A percentile compares a stretch with the other conserved stretches of the same genome.
Evolutionary conservation across 2,113 vertebrate genomes (phyloP).

Genomic region (Odobenus rosmarus): DNA sequence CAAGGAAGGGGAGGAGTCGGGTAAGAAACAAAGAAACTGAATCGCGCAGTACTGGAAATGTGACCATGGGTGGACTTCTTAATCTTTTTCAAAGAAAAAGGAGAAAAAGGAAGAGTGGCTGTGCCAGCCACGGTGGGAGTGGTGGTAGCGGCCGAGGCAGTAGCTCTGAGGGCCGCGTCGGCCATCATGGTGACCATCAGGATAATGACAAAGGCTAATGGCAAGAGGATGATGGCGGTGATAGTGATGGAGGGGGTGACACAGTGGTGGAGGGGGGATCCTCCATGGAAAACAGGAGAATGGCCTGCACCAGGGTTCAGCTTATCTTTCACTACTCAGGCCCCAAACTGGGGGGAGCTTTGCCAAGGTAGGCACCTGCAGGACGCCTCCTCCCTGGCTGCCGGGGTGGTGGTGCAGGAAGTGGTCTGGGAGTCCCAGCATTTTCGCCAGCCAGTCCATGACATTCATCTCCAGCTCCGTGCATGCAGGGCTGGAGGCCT

Average conservation of each 20-base stretch:
- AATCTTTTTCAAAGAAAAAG: background rate
- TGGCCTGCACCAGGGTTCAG: no score
- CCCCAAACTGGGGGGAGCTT: background rate
- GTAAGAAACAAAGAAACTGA: conserved; percentile 7
- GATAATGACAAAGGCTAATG: accelerated
- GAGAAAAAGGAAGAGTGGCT: background rate
- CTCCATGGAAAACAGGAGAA: background rate
- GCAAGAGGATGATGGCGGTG: background rate
- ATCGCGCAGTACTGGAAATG: background rate
- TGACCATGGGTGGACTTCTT: background rate
- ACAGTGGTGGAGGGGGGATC: background rate
- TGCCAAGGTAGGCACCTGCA: conserved; percentile 89
- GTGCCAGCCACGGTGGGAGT: background rate
- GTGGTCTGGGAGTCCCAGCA: conserved; percentile 93
- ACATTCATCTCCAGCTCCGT: conserved; percentile 98
- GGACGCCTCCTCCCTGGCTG: conserved; percentile 93
- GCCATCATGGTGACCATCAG: accelerated
- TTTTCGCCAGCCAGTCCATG: conserved; percentile 98
- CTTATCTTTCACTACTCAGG: background rate
- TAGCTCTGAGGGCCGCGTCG: accelerated
- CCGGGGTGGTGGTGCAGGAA: conserved; percentile 93
- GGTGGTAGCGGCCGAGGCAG: accelerated
- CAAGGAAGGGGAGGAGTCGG: background rate
- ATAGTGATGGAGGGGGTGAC: background rate
- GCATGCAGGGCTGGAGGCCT: conserved; percentile 97